phyloP scores from a whole-genome alignment of 2,888 invertebrate genomes.

The Neocrepidodera transversa region DNA sequence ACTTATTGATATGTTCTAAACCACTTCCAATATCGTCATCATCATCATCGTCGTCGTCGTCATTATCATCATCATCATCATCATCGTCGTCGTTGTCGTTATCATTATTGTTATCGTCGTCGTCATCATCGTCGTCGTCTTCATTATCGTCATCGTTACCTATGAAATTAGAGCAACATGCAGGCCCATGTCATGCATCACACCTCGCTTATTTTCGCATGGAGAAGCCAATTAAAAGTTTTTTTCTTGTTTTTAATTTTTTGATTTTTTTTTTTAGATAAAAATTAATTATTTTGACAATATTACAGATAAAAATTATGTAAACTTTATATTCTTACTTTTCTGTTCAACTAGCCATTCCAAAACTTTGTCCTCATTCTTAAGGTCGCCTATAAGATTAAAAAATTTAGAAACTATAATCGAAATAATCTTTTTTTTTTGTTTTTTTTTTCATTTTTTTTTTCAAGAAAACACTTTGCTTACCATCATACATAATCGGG shows the following conservation, averaged over 20 bases:
- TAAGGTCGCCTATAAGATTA: conserved; percentile 86
- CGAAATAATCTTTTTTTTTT: neutral
- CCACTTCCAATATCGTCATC: conserved; percentile 58
- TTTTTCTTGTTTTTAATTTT: neutral
- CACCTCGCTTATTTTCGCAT: conserved; percentile 40
- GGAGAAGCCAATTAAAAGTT: conserved; percentile 37
- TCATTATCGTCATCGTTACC: conserved; percentile 63
- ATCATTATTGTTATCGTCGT: conserved; percentile 61
- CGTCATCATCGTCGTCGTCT: conserved; percentile 61
- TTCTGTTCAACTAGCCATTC: conserved; percentile 95
- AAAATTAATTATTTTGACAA: conserved; percentile 17
- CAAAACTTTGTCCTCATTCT: conserved; percentile 93
- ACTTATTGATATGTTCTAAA: conserved; percentile 53
- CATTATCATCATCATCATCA: conserved; percentile 60
- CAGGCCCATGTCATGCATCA: conserved; percentile 57
- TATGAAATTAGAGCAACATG: conserved; percentile 60
- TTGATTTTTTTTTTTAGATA: too few relatives aligned
- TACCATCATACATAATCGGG: conserved; percentile 94
- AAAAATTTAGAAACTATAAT: conserved; percentile 30
- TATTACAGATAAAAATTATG: conserved; percentile 39
- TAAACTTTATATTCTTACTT: conserved; percentile 80
- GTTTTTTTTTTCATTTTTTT: too few relatives aligned
- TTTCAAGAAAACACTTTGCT: conserved; percentile 55
- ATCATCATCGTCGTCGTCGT: conserved; percentile 63
- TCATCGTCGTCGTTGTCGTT: conserved; percentile 63